Evolutionary conservation across 1,140 invertebrate genomes (phyloP).

Genomic region (Meloidogyne exigua): DNA sequence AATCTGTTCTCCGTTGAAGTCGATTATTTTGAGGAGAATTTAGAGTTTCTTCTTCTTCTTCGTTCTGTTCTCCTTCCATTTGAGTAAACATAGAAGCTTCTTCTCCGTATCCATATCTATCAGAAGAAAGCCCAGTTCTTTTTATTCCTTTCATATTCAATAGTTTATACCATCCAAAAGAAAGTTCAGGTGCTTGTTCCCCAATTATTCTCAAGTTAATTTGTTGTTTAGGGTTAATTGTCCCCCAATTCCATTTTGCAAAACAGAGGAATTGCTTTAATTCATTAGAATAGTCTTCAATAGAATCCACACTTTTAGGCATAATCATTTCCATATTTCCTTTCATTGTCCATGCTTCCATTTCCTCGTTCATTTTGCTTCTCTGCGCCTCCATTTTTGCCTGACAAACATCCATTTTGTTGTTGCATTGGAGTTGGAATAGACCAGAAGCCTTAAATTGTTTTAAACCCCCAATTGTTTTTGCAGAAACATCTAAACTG

Average conservation of each 20-base stretch:
- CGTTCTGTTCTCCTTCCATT: conserved; percentile 38
- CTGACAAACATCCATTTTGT: conserved; percentile 18
- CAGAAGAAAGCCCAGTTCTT: no score
- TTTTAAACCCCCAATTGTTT: conserved; percentile 13
- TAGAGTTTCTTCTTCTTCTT: conserved; percentile 4
- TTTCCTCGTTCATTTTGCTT: conserved; percentile 18
- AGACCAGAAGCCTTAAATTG: not conserved
- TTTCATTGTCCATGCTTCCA: conserved; percentile 31
- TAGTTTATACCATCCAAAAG: not conserved
- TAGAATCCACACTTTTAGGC: not conserved
- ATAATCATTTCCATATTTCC: conserved; percentile 31
- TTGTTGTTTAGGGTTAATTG: conserved; percentile 21
- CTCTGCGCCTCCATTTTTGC: conserved; percentile 12
- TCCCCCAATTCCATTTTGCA: conserved; percentile 33
- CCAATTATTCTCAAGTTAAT: conserved; percentile 34
- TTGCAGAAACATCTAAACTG: not conserved
- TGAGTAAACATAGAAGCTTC: no score
- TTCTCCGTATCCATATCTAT: not conserved
- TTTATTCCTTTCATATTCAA: no score
- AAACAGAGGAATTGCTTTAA: conserved; percentile 24
- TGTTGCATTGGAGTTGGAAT: conserved; percentile 20
- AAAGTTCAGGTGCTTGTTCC: conserved; percentile 14
- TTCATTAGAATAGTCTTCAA: conserved; percentile 15
- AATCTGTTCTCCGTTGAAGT: conserved; percentile 14
- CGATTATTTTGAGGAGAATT: not conserved